Evolutionary conservation across 2,113 vertebrate species (phyloP).

Genomic region (Sylvia atricapilla): DNA sequence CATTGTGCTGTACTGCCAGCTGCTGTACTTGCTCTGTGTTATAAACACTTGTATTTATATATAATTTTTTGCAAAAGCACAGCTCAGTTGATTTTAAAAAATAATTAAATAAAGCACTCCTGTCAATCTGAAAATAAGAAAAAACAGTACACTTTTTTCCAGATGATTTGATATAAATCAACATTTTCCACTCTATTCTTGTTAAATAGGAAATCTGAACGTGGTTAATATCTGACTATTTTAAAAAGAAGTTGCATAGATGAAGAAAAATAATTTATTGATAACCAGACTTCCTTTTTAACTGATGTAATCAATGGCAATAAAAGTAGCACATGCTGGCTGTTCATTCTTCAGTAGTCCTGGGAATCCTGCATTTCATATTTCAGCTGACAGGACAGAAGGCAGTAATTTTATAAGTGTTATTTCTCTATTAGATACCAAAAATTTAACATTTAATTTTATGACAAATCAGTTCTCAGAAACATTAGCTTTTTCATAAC

Average conservation of each 20-base stretch:
- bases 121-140: neutral
- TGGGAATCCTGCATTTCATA: neutral
- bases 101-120: neutral
- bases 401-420: neutral
- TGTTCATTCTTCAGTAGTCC: neutral
- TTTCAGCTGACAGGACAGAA: neutral
- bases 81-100: neutral
- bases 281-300: neutral
- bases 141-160: neutral
- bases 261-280: neutral
- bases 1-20: conserved; percentile 1
- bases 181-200: neutral
- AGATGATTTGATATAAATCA: neutral
- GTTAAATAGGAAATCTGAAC: neutral
- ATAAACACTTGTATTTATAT: neutral
- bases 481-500: neutral
- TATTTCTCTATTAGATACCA: neutral
- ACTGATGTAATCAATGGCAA: neutral
- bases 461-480: neutral
- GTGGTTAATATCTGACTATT: neutral
- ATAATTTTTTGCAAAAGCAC: neutral
- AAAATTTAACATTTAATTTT: neutral
- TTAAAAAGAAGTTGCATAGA: neutral
- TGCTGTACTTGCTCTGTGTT: neutral
- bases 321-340: neutral